Conservation (phyloP, 2,888 invertebrate genomes). For the Stegana nigrithorax region DNA sequence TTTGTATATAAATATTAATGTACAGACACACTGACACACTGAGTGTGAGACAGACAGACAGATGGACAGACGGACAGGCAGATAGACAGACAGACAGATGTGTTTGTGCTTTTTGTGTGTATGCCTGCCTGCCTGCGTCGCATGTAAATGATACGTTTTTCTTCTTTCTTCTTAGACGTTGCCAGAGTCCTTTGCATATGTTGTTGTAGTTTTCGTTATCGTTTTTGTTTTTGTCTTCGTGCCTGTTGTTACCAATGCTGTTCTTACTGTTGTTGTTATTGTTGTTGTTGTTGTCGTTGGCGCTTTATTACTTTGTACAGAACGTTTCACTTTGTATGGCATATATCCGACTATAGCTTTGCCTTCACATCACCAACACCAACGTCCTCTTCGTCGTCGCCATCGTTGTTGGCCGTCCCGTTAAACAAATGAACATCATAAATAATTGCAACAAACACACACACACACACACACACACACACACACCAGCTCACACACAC, state of each 20-base stretch:
- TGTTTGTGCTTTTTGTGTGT: conserved; percentile 28
- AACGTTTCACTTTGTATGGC: conserved; percentile 17
- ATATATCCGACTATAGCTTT: not conserved
- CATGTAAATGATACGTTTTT: conserved; percentile 60
- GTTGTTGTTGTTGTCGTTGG: conserved; percentile 45
- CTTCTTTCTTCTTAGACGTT: conserved; percentile 43
- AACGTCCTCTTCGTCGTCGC: not conserved
- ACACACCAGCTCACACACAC: conserved; percentile 15
- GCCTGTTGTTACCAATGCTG: conserved; percentile 40
- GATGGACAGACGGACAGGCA: no score
- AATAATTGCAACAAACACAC: conserved; percentile 57
- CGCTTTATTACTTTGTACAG: conserved; percentile 8
- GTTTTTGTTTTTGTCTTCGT: conserved; percentile 19
- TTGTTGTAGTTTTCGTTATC: conserved; percentile 36
- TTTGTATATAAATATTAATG: no score
- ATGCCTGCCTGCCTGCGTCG: conserved; percentile 41
- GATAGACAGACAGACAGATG: not conserved
- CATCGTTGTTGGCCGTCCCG: conserved; percentile 35
- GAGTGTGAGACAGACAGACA: no score
- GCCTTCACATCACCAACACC: not conserved
- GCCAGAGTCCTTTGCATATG: conserved; percentile 35
- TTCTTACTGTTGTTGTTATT: conserved; percentile 8
- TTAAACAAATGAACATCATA: conserved; percentile 61
- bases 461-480: conserved; percentile 20
- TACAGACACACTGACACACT: no score